phyloP scores from a whole-genome alignment of 1,140 invertebrate genomes.

The Drosophila punjabiensis region DNA sequence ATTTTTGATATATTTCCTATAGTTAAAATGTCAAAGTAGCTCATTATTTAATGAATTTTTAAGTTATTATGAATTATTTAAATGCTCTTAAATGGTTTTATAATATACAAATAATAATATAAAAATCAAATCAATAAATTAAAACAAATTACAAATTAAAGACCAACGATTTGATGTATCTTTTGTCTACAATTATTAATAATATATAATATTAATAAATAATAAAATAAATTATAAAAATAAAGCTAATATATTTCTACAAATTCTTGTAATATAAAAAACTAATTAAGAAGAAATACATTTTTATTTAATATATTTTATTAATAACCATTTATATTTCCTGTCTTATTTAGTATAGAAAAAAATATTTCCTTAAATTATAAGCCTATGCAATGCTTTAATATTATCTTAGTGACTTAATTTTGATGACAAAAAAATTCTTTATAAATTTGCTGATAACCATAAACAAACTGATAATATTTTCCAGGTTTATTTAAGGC shows the following conservation, averaged over 20 bases:
- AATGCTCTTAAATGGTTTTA: background rate
- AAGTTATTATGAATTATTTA: too few relatives aligned
- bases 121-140: too few relatives aligned
- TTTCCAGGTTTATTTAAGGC: conserved; percentile 9
- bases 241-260: too few relatives aligned
- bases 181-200: too few relatives aligned
- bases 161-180: background rate
- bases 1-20: background rate
- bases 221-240: too few relatives aligned
- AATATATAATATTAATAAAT: too few relatives aligned
- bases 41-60: background rate
- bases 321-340: background rate
- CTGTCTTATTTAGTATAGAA: background rate
- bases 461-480: background rate
- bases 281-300: background rate
- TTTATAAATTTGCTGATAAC: background rate
- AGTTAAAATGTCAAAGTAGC: background rate
- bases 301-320: too few relatives aligned
- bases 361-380: background rate
- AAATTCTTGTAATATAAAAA: background rate
- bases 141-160: too few relatives aligned
- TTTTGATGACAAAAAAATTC: background rate
- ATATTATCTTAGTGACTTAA: background rate
- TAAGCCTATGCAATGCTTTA: background rate
- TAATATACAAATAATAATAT: too few relatives aligned